phyloP scores from a whole-genome alignment of 2,113 vertebrate genomes.

The Clupea harengus region DNA sequence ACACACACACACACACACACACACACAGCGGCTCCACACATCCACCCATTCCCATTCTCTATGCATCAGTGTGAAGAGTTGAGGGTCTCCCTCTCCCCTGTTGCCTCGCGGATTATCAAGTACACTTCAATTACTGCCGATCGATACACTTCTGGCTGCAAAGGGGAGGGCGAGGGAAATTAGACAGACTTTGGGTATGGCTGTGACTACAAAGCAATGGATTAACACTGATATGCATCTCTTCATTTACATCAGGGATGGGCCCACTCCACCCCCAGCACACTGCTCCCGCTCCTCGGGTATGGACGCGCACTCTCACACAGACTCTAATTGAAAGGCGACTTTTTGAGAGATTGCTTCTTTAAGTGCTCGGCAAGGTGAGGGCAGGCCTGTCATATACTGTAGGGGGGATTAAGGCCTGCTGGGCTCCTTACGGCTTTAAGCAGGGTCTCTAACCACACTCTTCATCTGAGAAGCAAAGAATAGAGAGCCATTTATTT shows the following conservation, averaged over 20 bases:
- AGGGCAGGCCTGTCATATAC: conserved; percentile 71
- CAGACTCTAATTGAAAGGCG: conserved; percentile 67
- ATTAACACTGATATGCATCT: conserved; percentile 82
- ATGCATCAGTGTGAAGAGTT: conserved; percentile 70
- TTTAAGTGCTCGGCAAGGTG: conserved; percentile 80
- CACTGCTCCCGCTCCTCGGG: conserved; percentile 61
- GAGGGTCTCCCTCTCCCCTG: conserved; percentile 73
- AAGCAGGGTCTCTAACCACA: conserved; percentile 43
- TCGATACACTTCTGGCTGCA: conserved; percentile 79
- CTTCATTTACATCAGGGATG: conserved; percentile 80
- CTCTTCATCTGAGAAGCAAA: conserved; percentile 48
- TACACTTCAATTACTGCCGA: conserved; percentile 82
- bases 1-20: conserved; percentile 52
- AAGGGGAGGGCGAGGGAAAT: conserved; percentile 77
- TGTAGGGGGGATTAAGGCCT: conserved; percentile 66
- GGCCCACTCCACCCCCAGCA: conserved; percentile 64
- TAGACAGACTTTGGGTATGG: conserved; percentile 79
- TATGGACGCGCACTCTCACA: conserved; percentile 63
- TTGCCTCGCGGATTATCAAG: conserved; percentile 80
- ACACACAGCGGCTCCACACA: conserved; percentile 61
- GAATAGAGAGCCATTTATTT: conserved; percentile 52
- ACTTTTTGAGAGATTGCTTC: conserved; percentile 79
- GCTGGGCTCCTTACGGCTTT: conserved; percentile 49
- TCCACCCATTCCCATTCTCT: conserved; percentile 65
- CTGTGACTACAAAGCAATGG: conserved; percentile 82